A percentile compares a stretch with the other conserved stretches of the same genome.
Evolutionary conservation across 2,888 invertebrate species (phyloP).

Genomic region (Caenorhabditis plicata): DNA sequence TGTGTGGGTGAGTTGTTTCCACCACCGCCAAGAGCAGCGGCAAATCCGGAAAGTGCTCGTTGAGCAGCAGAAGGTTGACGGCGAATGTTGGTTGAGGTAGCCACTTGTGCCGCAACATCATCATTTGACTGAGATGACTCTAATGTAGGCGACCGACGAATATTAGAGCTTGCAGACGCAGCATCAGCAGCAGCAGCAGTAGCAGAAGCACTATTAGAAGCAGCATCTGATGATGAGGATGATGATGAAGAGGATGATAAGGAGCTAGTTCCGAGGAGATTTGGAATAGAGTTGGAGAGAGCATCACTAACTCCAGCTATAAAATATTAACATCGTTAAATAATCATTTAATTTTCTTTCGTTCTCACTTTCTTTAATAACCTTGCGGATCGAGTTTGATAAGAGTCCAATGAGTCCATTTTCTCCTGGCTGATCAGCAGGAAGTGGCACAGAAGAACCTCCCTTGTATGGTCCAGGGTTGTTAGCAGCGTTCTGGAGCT

Average conservation of each 20-base stretch:
- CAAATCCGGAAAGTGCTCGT: constrained; percentile 74
- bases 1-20: constrained; percentile 70
- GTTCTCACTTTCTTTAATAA: constrained; percentile 62
- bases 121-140: constrained; percentile 15
- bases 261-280: constrained; percentile 48
- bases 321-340: constrained; percentile 2
- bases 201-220: too few relatives aligned
- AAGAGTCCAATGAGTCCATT: constrained; percentile 64
- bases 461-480: constrained; percentile 57
- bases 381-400: constrained; percentile 62
- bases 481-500: constrained; percentile 49
- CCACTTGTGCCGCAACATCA: constrained; percentile 30
- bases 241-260: constrained; percentile 17
- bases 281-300: constrained; percentile 62
- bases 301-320: constrained; percentile 64
- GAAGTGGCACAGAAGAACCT: constrained; percentile 51
- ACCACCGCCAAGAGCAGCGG: constrained; percentile 73
- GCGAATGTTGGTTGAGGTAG: constrained; percentile 48
- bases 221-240: constrained; percentile 31
- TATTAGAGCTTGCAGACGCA: constrained; percentile 28
- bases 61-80: constrained; percentile 62
- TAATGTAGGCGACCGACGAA: constrained; percentile 1
- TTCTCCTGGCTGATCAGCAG: constrained; percentile 64
- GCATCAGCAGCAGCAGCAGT: constrained; percentile 27
- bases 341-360: background rate